These are phyloP conservation scores for Meriones unguiculatus DNA, from an alignment of 2,113 vertebrate genomes.

Conservation along the genomic window DNA sequence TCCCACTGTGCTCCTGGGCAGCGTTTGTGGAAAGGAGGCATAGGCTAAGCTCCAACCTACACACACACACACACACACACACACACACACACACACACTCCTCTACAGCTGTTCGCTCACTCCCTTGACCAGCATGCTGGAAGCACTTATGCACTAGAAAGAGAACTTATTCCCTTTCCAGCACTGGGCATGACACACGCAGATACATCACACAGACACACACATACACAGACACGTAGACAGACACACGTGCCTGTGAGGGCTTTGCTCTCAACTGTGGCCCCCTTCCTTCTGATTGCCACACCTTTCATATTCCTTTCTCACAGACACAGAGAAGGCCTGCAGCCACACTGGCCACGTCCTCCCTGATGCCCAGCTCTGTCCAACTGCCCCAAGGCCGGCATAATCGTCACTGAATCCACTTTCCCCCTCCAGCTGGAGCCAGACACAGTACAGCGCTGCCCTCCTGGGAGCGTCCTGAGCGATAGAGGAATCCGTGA, in stretches of 20 bases:
- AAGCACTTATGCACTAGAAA: neutral
- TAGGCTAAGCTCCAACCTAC: neutral
- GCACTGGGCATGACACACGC: neutral
- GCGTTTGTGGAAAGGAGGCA: neutral
- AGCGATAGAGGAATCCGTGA: neutral
- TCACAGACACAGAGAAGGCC: neutral
- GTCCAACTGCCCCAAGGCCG: neutral
- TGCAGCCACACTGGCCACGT: neutral
- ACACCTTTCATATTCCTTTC: neutral
- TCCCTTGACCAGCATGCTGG: neutral
- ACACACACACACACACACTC: neutral
- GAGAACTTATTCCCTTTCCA: neutral
- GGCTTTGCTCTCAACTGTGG: fast-evolving
- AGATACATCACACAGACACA: neutral
- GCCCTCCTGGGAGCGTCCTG: neutral
- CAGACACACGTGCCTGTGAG: neutral
- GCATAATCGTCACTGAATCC: fast-evolving
- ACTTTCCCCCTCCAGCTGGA: neutral
- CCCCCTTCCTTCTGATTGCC: neutral
- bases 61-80: neutral
- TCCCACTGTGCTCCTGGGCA: neutral
- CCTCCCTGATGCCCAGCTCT: neutral
- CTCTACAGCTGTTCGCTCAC: neutral
- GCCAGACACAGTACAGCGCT: neutral
- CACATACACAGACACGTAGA: neutral